These are phyloP conservation scores for Drosophila willistoni DNA, from an alignment of 1,140 invertebrate genomes.

Conservation along the genomic window DNA sequence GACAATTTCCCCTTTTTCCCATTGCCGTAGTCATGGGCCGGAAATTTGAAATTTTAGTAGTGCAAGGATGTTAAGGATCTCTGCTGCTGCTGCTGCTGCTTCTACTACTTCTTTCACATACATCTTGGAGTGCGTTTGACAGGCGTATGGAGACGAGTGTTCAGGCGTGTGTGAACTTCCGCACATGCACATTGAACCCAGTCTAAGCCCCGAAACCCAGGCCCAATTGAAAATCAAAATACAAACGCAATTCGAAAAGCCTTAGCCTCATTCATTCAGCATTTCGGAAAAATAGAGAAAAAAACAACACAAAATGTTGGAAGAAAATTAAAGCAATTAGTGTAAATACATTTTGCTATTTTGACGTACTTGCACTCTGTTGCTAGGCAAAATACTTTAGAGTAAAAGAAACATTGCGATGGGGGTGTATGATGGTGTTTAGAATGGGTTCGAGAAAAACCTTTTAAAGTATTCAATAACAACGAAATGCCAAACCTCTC, in stretches of 20 bases:
- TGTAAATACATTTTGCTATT: conserved; percentile 7
- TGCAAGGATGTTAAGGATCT: conserved; percentile 40
- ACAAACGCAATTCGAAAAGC: too few species aligned
- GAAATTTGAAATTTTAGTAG: conserved; percentile 75
- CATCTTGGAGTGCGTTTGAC: conserved; percentile 66
- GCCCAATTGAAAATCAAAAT: too few species aligned
- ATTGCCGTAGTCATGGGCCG: conserved; percentile 43
- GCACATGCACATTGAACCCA: conserved; percentile 66
- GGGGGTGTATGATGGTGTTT: not conserved
- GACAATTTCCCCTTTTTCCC: conserved; percentile 69
- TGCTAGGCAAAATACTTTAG: conserved; percentile 4
- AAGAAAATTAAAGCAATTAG: conserved; percentile 10
- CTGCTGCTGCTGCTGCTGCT: not conserved
- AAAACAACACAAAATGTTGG: not conserved
- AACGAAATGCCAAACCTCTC: conserved; percentile 64
- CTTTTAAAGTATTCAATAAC: conserved; percentile 81
- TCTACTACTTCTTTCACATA: not conserved
- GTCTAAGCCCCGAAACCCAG: not conserved
- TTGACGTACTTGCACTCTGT: not conserved
- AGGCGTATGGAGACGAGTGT: conserved; percentile 58
- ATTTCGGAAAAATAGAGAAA: not conserved
- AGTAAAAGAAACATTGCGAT: not conserved
- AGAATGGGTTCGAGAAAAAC: conserved; percentile 50
- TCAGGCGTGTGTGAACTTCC: conserved; percentile 79
- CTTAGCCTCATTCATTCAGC: not conserved